These are phyloP conservation scores for Chlorodrepanis virens DNA, from an alignment of 2,113 vertebrate genomes.

Conservation along the genomic window DNA sequence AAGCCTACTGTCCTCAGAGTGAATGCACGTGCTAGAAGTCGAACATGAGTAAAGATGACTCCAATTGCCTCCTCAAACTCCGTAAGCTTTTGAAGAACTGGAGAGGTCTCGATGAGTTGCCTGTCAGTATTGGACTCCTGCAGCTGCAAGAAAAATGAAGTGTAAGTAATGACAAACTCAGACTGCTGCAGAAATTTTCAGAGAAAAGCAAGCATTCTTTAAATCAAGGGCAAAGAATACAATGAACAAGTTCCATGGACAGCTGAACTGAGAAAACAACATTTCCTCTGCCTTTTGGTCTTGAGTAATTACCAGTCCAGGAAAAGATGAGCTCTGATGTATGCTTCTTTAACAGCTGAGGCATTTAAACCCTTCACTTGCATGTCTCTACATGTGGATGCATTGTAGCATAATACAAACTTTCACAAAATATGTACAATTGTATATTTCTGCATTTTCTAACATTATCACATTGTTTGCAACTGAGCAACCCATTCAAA, in stretches of 20 bases:
- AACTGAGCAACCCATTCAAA: background rate
- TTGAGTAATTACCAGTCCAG: background rate
- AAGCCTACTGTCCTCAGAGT: constrained; percentile 97
- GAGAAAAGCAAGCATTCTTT: background rate
- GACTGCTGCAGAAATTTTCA: background rate
- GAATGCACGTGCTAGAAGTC: constrained; percentile 92
- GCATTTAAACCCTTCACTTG: background rate
- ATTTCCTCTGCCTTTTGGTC: background rate
- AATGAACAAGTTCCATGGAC: background rate
- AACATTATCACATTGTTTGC: background rate
- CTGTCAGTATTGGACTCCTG: constrained; percentile 94
- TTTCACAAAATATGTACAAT: background rate
- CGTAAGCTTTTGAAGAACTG: constrained; percentile 95
- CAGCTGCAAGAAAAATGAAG: constrained; percentile 75
- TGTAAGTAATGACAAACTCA: background rate
- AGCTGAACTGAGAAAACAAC: background rate
- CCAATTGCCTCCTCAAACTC: constrained; percentile 93
- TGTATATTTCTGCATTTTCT: background rate
- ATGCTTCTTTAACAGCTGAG: background rate
- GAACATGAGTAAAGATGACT: constrained; percentile 92
- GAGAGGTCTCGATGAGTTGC: constrained; percentile 95
- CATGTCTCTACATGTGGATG: background rate
- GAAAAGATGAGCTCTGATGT: background rate
- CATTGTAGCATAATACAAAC: background rate
- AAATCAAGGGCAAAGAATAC: background rate